phyloP scores from a whole-genome alignment of 2,888 invertebrate genomes.

The Oscheius sp. region DNA sequence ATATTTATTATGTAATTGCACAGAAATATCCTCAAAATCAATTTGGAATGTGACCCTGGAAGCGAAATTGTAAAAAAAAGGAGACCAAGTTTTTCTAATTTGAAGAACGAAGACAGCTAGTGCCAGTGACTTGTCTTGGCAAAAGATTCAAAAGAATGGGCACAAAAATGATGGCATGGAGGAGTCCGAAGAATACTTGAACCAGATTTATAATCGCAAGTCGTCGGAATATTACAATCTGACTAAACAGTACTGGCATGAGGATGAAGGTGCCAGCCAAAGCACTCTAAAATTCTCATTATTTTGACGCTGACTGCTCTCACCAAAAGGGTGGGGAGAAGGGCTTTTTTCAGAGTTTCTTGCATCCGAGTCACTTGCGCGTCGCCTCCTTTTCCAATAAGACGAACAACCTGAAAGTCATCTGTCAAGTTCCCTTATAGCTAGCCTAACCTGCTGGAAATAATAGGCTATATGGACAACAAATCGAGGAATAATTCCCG shows the following conservation, averaged over 20 bases:
- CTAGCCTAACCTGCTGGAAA: constrained; percentile 26
- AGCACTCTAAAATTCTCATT: constrained; percentile 45
- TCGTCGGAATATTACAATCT: constrained; percentile 43
- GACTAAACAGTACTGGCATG: constrained; percentile 41
- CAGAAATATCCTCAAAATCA: background rate
- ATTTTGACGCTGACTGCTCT: background rate
- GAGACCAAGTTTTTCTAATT: background rate
- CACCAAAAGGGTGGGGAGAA: constrained; percentile 20
- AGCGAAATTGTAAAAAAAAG: background rate
- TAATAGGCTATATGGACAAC: constrained; percentile 43
- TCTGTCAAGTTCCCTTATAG: background rate
- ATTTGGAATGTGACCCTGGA: background rate
- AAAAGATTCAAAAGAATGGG: constrained; percentile 2
- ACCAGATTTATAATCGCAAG: constrained; percentile 40
- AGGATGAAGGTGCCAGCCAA: constrained; percentile 36
- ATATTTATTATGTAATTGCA: background rate
- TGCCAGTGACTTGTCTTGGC: constrained; percentile 10
- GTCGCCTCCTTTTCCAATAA: constrained; percentile 24
- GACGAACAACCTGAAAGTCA: constrained; percentile 8
- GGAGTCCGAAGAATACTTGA: constrained; percentile 14
- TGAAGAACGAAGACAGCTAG: constrained; percentile 4
- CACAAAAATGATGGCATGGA: constrained; percentile 13
- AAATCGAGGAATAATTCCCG: constrained; percentile 38
- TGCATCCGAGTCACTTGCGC: constrained; percentile 10
- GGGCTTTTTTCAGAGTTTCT: constrained; percentile 18